These are phyloP conservation scores for Drosophila bipectinata DNA, from an alignment of 1,140 invertebrate genomes.

Conservation along the genomic window DNA sequence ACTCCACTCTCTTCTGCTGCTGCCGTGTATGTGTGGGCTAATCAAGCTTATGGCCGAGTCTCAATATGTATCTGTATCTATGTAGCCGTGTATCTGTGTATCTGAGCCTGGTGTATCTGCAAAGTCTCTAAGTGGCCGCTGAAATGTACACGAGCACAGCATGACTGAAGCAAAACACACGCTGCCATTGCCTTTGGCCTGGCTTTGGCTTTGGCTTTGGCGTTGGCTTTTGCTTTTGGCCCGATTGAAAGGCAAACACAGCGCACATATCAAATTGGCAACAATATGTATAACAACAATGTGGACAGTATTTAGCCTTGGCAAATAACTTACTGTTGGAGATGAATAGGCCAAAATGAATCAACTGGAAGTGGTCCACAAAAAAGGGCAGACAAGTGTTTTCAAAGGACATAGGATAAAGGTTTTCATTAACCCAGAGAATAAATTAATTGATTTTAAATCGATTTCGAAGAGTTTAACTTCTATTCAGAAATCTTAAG, in stretches of 20 bases:
- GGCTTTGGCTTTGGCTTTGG: constrained; percentile 18
- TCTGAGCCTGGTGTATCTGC: constrained; percentile 2
- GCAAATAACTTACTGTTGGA: constrained; percentile 46
- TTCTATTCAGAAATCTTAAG: too few relatives aligned
- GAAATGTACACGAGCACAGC: constrained; percentile 74
- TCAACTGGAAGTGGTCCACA: constrained; percentile 22
- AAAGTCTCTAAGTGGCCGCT: constrained; percentile 70
- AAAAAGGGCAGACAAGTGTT: constrained; percentile 31
- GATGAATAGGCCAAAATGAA: constrained; percentile 29
- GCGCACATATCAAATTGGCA: constrained; percentile 40
- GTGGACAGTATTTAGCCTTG: constrained; percentile 52
- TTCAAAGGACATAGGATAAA: constrained; percentile 38
- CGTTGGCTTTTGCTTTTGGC: constrained; percentile 24
- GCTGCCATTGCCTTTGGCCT: constrained; percentile 12
- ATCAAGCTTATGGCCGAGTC: constrained; percentile 47
- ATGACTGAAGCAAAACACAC: constrained; percentile 32
- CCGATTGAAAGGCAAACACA: constrained; percentile 44
- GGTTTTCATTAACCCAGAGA: constrained; percentile 21
- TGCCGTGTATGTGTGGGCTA: constrained; percentile 46
- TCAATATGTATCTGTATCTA: constrained; percentile 10
- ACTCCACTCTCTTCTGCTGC: constrained; percentile 50
- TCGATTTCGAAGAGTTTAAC: too few relatives aligned
- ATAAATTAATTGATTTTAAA: not conserved
- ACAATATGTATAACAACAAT: constrained; percentile 49
- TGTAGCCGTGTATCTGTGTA: not conserved